Evolutionary conservation across 2,797 vertebrate genomes (phyloP), one percentile per base, ranked within the genome.

Genomic region (Vireo griseus): DNA sequence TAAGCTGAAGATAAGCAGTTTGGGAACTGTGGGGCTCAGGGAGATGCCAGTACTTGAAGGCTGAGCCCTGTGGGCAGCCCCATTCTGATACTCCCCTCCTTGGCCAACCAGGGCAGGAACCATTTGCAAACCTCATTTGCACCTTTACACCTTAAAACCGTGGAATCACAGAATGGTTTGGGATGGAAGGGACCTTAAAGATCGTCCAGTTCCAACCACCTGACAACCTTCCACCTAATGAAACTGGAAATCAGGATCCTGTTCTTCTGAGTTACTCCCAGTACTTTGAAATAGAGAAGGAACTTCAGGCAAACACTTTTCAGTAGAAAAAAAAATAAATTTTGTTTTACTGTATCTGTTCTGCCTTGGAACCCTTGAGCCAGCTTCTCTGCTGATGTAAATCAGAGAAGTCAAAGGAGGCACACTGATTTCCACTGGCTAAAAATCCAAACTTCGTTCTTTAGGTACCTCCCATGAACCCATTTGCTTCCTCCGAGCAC

Each of bases 371-470:
- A 50, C 40, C 9, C 54, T 62, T 29, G 26, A 65, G 40, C 33
- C 40, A 69, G 9, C 29, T 86, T 68, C 55, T 88, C 44, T 44
- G 29, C 18, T 31, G 66, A 12, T 69, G 40, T 52, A 19, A 73
- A 69, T 52, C 80, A 42, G 22, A 39, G 35, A 33, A 78, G 33
- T 28, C 55, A 47, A 25, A 31, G 48, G 52, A 51, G 45, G 24
- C 13, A 57, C 22, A 0, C 25, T 62, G 40, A 71, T 63, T 95
- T 88, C 28, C n/a, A 35, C 55, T 52, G 13, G 28, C 28, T 62
- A 21, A 87, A 95, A 91, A 35, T 67, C 90, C 84, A 57, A 25
- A 52, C 59, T 59, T 89, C n/a, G 16, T 65, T 73, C 77, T 48
- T 82, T 11, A 28, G 47, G 63, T 59, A 40, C 74, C 75, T 92